Percentiles rank a stretch among this genome's conserved stretches.
These are phyloP conservation scores for Theropithecus gelada DNA, from an alignment of 2,113 vertebrate genomes.

Conservation along the genomic window DNA sequence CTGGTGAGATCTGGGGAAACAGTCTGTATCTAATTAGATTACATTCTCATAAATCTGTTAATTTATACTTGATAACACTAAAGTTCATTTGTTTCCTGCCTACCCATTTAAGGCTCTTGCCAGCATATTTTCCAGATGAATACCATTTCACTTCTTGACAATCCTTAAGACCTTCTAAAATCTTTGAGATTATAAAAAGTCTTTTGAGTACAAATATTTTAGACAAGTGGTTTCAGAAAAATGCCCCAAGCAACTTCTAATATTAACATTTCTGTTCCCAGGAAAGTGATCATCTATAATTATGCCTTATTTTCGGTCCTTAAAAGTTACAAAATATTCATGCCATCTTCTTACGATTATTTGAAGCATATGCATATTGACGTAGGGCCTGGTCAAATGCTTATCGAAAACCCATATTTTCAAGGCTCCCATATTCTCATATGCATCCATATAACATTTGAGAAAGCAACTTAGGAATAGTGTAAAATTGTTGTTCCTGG, in stretches of 20 bases:
- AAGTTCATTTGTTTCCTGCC: not conserved
- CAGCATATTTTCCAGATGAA: not conserved
- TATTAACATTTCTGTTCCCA: slow-evolving; percentile 5
- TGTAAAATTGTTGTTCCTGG: not conserved
- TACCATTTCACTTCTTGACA: slow-evolving; percentile 12
- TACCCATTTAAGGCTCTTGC: not conserved
- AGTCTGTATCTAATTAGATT: not conserved
- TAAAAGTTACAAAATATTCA: not conserved
- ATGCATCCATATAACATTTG: not conserved
- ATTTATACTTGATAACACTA: not conserved
- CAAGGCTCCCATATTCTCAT: not conserved
- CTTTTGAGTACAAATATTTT: slow-evolving; percentile 30
- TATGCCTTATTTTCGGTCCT: not conserved
- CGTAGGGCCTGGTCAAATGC: not conserved
- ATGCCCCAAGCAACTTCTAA: not conserved
- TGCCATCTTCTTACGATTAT: not conserved
- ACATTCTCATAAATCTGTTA: not conserved
- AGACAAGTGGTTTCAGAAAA: not conserved
- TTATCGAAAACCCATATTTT: not conserved
- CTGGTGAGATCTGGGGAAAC: not conserved
- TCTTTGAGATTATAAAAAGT: not conserved
- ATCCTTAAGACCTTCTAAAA: not conserved
- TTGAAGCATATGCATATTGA: not conserved
- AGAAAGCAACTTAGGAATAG: not conserved
- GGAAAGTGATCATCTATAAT: not conserved